A percentile compares a stretch with the other conserved stretches of the same genome.
These are phyloP conservation scores for Tetramorium bicarinatum DNA, from an alignment of 2,888 invertebrate species.

Conservation along the genomic window DNA sequence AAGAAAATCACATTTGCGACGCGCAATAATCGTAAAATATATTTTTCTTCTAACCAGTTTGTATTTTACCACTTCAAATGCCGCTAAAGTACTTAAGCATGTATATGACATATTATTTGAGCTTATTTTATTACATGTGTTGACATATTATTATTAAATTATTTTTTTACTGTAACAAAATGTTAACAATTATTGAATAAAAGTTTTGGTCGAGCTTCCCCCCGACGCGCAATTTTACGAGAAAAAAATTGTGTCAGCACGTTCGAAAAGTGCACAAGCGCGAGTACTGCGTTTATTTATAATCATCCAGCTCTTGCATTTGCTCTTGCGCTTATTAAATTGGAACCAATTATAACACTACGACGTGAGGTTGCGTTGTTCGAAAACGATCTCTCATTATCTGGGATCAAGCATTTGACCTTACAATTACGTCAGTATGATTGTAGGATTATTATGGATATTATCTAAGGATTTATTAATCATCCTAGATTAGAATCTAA, in stretches of 20 bases:
- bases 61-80: background rate
- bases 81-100: background rate
- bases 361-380: slow-evolving; percentile 45
- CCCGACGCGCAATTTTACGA: slow-evolving; percentile 11
- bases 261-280: background rate
- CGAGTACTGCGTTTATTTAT: background rate
- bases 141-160: too few species aligned
- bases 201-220: background rate
- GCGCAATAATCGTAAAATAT: background rate
- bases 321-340: slow-evolving; percentile 43
- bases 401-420: slow-evolving; percentile 61
- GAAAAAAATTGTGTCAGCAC: slow-evolving; percentile 33
- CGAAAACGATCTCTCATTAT: slow-evolving; percentile 59
- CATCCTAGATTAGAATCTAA: background rate
- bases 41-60: background rate
- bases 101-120: background rate
- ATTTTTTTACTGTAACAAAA: background rate
- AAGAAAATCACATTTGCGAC: background rate
- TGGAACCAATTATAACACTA: slow-evolving; percentile 49
- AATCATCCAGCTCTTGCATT: background rate
- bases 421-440: slow-evolving; percentile 45
- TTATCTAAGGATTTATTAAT: slow-evolving; percentile 22
- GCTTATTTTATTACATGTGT: too few species aligned
- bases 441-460: slow-evolving; percentile 38
- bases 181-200: background rate